Percentiles rank a stretch among this genome's conserved stretches.
Evolutionary conservation across 2,888 invertebrate genomes (phyloP).

Genomic region (Aporophyla nigra): DNA sequence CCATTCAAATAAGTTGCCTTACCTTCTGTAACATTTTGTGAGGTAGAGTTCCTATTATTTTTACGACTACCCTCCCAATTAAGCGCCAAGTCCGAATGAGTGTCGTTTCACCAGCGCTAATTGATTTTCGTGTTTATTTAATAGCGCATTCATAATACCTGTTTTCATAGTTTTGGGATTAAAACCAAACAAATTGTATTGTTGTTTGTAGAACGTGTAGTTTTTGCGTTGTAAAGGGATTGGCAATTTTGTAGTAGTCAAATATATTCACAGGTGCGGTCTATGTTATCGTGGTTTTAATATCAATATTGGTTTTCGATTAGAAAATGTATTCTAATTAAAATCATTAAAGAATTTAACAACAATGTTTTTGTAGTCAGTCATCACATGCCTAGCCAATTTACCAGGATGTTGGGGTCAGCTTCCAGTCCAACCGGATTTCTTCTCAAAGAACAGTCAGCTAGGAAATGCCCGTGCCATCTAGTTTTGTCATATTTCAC

Average conservation of each 20-base stretch:
- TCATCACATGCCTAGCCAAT: too few relatives aligned
- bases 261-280: not conserved
- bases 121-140: constrained; percentile 57
- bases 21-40: not conserved
- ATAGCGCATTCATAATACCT: constrained; percentile 11
- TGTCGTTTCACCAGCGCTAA: constrained; percentile 28
- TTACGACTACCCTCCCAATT: constrained; percentile 57
- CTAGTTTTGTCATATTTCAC: too few relatives aligned
- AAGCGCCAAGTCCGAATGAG: constrained; percentile 25
- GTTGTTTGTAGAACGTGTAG: not conserved
- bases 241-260: constrained; percentile 4
- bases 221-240: constrained; percentile 6
- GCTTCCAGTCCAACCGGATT: too few relatives aligned
- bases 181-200: constrained; percentile 19
- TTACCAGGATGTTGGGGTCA: too few relatives aligned
- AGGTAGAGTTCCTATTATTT: constrained; percentile 32
- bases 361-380: too few relatives aligned
- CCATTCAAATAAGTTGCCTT: too few relatives aligned
- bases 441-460: too few relatives aligned
- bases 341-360: too few relatives aligned
- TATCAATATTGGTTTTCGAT: constrained; percentile 17
- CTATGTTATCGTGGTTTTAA: not conserved
- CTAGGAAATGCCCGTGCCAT: too few relatives aligned
- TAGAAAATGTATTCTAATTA: too few relatives aligned
- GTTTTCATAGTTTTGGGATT: constrained; percentile 15